Percentiles rank a stretch among this genome's conserved stretches.
Evolutionary conservation across 2,888 invertebrate species (phyloP).

Genomic region (Loripinus fragilis): DNA sequence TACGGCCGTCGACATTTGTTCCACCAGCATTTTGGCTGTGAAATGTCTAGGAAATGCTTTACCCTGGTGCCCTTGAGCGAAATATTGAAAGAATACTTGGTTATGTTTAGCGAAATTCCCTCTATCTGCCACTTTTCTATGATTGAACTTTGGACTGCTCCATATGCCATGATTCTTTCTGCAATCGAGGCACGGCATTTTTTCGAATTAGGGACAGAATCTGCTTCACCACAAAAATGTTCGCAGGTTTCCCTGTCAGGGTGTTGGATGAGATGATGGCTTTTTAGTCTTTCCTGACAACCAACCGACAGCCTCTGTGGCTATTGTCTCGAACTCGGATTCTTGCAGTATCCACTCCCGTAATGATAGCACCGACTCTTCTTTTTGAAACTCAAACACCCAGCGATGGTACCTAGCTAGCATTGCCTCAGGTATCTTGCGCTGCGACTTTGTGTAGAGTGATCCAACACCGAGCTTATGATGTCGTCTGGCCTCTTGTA

Average conservation of each 20-base stretch:
- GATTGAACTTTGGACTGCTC: constrained; percentile 25
- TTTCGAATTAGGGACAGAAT: too few species aligned
- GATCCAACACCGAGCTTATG: background rate
- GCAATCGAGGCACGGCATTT: constrained; percentile 11
- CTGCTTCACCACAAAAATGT: constrained; percentile 25
- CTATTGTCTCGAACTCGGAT: constrained; percentile 19
- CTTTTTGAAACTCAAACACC: constrained; percentile 24
- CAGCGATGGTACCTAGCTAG: too few species aligned
- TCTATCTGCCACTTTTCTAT: constrained; percentile 4
- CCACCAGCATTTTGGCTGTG: constrained; percentile 36
- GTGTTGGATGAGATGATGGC: background rate
- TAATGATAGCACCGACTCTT: constrained; percentile 18
- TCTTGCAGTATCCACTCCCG: too few species aligned
- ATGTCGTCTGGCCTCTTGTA: too few species aligned
- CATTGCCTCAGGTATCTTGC: too few species aligned
- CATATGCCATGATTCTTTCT: constrained; percentile 27
- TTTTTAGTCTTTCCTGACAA: background rate
- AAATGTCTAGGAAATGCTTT: constrained; percentile 15
- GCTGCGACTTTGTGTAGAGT: background rate
- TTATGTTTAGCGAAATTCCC: constrained; percentile 9
- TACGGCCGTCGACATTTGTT: background rate
- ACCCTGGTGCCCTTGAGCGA: constrained; percentile 24
- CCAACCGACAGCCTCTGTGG: constrained; percentile 9
- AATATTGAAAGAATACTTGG: constrained; percentile 27
- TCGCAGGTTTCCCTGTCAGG: background rate